phyloP scores from a whole-genome alignment of 2,113 vertebrate genomes.

The Aix galericulata region DNA sequence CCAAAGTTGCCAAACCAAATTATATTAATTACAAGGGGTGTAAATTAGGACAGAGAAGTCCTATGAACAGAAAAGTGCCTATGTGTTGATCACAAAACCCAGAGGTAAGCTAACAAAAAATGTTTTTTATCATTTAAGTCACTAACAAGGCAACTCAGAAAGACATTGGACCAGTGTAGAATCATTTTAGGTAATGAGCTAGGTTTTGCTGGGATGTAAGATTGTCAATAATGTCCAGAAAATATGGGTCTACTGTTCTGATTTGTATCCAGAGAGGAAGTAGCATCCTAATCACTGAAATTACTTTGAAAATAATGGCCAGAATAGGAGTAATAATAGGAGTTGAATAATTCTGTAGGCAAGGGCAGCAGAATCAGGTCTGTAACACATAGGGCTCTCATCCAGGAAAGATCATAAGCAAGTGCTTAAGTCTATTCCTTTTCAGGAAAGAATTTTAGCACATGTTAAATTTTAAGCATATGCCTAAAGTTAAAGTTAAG shows the following conservation, averaged over 20 bases:
- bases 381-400: not conserved
- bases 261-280: not conserved
- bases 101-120: not conserved
- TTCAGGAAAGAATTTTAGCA: constrained; percentile 11
- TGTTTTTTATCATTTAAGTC: not conserved
- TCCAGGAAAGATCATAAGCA: constrained; percentile 38
- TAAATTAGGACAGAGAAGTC: not conserved
- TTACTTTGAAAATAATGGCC: not conserved
- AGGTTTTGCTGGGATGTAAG: not conserved
- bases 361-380: not conserved
- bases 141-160: not conserved
- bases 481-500: constrained; percentile 52
- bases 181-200: not conserved
- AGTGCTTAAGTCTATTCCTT: constrained; percentile 24
- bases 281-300: not conserved
- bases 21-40: not conserved
- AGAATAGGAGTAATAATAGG: not conserved
- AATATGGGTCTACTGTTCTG: not conserved
- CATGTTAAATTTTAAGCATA: constrained; percentile 54
- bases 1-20: not conserved
- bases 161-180: not conserved
- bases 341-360: not conserved
- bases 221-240: not conserved
- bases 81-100: not conserved
- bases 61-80: not conserved